Evolutionary conservation across 1,140 invertebrate genomes (phyloP).

Genomic region (Drusus annulatus): DNA sequence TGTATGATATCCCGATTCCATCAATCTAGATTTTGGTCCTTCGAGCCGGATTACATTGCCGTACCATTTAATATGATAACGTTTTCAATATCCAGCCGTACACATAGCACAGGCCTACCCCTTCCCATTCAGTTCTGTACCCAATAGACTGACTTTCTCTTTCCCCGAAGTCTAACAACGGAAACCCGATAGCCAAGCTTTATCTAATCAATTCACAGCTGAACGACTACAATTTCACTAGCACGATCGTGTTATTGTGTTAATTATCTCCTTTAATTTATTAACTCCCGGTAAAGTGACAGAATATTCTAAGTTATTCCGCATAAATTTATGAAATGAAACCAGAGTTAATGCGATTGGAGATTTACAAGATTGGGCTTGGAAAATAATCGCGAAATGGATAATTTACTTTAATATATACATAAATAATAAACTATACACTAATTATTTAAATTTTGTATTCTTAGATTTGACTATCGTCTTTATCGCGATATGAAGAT

Average conservation of each 20-base stretch:
- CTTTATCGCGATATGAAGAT: too few relatives aligned
- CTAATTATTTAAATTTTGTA: too few relatives aligned
- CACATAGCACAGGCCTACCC: neutral
- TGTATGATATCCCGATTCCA: neutral
- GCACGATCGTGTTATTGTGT: constrained; percentile 5
- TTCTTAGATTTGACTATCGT: too few relatives aligned
- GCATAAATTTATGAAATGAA: too few relatives aligned
- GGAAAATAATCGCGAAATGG: too few relatives aligned
- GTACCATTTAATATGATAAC: neutral
- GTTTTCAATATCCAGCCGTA: neutral
- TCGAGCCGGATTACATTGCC: neutral
- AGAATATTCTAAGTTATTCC: too few relatives aligned
- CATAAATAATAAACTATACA: too few relatives aligned
- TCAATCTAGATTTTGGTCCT: neutral
- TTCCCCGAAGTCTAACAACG: neutral
- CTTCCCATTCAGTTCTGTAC: neutral
- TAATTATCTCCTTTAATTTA: constrained; percentile 8
- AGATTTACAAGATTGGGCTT: too few relatives aligned
- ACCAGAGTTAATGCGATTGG: too few relatives aligned
- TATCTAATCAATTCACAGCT: neutral
- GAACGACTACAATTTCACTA: neutral
- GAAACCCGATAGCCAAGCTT: neutral
- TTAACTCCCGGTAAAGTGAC: neutral
- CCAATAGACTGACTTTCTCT: neutral
- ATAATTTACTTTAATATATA: too few relatives aligned